Base-by-base conservation (phyloP, 1,140 invertebrate genomes). In the Oryctes rhinoceros region DNA sequence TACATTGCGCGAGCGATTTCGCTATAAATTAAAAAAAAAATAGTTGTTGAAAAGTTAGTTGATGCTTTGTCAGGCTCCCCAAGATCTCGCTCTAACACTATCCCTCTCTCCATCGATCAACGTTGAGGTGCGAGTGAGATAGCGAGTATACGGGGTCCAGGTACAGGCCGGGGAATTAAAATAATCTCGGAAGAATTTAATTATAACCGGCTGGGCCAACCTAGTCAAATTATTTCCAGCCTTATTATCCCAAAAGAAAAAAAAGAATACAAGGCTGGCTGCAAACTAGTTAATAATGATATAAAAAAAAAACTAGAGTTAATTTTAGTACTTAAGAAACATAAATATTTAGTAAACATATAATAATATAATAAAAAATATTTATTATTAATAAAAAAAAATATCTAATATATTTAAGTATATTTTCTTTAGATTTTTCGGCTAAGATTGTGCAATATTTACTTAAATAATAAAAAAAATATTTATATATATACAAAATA, bases 221-320 rank as follows among this genome's bases (percentile, higher is more conserved):
- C 85, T 88, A 88, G 87, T 88, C 87, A 88, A 88, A 88, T 88
- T 88, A 88, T 87, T 18, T 67, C 84, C 82, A 82, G 82, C 83
- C 84, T 77, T 24, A 67, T n/a, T 13, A 24, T 18, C 20, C 62
- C 20, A 65, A 65, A 65, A 30, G 5, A 44, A 44, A 44, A 44
- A 44, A 44, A 7, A 7, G 39, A 44, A 44, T 44, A 30, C 65
- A 35, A 53, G 65, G 65, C 30, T 75, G 81, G 82, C 80, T 83
- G 82, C 82, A 82, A 76, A 85, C 84, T 86, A 86, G 84, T 85
- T 84, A 86, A 86, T 85, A 85, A 67, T 81, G 80, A 84, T 86
- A 67, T 86, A 86, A 85, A 82, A 83, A n/a, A 84, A 85, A 86
- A 85, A 84, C 84, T 84, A 84, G 82, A 80, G 77, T 81, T 87